Percentiles rank a stretch among this genome's conserved stretches.
phyloP scores from a whole-genome alignment of 2,113 vertebrate species.

The Macquaria australasica region DNA sequence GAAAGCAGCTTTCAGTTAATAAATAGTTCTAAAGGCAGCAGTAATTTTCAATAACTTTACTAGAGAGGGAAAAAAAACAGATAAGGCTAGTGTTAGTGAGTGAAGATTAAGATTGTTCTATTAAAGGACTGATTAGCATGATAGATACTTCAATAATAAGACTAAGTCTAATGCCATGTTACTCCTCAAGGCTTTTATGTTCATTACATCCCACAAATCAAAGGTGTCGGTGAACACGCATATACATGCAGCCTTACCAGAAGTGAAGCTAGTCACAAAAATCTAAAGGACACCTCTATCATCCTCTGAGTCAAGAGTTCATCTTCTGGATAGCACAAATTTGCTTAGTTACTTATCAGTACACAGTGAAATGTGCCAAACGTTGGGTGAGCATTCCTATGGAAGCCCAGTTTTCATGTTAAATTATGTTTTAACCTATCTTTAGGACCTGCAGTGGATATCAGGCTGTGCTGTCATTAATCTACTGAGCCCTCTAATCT shows the following conservation, averaged over 20 bases:
- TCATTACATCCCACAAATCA: background rate
- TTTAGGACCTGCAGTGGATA: background rate
- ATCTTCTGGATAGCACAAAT: background rate
- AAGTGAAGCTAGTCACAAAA: background rate
- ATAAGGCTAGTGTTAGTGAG: background rate
- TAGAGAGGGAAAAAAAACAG: background rate
- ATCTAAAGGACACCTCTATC: background rate
- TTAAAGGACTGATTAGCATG: background rate
- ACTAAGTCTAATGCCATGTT: background rate
- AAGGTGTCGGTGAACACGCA: background rate
- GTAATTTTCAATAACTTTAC: background rate
- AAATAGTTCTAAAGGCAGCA: constrained; percentile 33
- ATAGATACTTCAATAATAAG: background rate
- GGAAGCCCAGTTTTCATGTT: background rate
- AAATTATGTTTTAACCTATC: background rate
- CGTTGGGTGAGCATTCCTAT: background rate
- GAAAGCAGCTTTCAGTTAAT: constrained; percentile 24
- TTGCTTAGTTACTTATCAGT: background rate
- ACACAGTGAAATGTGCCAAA: background rate
- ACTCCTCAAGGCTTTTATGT: background rate
- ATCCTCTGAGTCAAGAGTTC: background rate
- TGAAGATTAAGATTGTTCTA: background rate
- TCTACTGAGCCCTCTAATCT: background rate
- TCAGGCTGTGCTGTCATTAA: background rate
- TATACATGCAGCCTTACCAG: background rate